phyloP scores from a whole-genome alignment of 2,113 vertebrate genomes.

The Xyliphius kryptos region DNA sequence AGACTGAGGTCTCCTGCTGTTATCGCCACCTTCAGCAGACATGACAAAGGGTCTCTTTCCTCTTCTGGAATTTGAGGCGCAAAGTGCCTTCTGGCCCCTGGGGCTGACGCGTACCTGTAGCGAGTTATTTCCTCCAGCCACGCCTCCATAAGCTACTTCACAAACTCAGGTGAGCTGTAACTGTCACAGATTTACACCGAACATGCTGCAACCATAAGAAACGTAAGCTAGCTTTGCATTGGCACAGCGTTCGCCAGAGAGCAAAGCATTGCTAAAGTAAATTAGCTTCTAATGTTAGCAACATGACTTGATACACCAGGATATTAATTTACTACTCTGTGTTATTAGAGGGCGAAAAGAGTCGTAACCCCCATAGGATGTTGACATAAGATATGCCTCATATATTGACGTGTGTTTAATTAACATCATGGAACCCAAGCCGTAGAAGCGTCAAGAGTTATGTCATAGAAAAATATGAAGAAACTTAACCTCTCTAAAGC shows the following conservation, averaged over 20 bases:
- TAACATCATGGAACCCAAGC: too few relatives aligned
- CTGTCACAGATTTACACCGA: too few relatives aligned
- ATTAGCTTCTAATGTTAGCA: neutral
- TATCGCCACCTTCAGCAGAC: conserved; percentile 20
- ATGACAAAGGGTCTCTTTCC: conserved; percentile 53
- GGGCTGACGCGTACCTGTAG: conserved; percentile 18
- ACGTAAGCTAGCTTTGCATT: too few relatives aligned
- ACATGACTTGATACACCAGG: neutral
- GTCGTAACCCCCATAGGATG: too few relatives aligned
- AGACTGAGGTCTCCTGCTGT: conserved; percentile 39
- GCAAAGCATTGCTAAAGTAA: neutral
- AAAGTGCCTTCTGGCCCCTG: conserved; percentile 39
- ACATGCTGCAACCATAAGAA: neutral
- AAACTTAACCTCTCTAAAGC: too few relatives aligned
- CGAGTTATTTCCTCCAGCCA: too few relatives aligned
- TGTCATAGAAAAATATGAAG: too few relatives aligned
- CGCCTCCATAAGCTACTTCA: too few relatives aligned
- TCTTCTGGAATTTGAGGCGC: conserved; percentile 57
- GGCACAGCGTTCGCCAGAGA: neutral
- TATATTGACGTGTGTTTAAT: too few relatives aligned
- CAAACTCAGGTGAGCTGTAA: neutral
- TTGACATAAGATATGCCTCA: too few relatives aligned
- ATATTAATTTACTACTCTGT: neutral
- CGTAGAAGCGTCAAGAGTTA: too few relatives aligned
- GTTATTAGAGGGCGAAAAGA: too few relatives aligned